Conservation (phyloP, 2,113 vertebrate species). For the Halichoerus grypus region DNA sequence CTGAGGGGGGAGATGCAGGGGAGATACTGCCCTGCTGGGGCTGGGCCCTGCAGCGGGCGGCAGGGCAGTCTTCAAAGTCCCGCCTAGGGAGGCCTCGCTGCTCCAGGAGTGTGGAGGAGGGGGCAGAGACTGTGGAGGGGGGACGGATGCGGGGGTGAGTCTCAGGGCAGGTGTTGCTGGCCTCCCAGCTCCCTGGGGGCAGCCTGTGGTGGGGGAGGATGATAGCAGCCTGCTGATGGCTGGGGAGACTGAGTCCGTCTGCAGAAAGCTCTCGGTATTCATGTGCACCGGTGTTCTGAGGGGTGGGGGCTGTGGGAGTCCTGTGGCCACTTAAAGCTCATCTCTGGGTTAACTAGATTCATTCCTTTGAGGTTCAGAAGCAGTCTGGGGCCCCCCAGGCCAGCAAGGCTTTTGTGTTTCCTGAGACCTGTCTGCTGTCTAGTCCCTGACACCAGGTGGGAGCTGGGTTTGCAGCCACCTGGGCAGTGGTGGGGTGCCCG, state of each 20-base stretch:
- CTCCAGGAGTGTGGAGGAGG: background rate
- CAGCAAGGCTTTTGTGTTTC: background rate
- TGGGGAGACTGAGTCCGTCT: background rate
- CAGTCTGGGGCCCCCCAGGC: background rate
- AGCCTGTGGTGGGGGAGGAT: background rate
- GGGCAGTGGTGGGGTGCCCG: background rate
- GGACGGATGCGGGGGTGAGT: background rate
- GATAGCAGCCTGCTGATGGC: no score
- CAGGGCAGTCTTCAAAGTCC: background rate
- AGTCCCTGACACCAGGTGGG: background rate
- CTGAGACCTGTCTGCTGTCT: background rate
- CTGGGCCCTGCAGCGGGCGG: background rate
- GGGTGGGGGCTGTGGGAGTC: background rate
- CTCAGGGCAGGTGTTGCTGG: accelerated
- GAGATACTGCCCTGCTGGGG: background rate
- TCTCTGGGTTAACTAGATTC: background rate
- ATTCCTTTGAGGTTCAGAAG: background rate
- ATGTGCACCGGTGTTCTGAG: no score
- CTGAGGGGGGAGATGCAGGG: no score
- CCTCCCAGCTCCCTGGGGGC: background rate
- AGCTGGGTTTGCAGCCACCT: background rate
- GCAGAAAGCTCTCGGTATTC: accelerated
- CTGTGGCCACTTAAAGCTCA: background rate
- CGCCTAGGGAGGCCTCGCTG: background rate
- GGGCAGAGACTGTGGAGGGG: background rate